phyloP scores from a whole-genome alignment of 1,140 invertebrate genomes.

The Meloidogyne exigua region DNA sequence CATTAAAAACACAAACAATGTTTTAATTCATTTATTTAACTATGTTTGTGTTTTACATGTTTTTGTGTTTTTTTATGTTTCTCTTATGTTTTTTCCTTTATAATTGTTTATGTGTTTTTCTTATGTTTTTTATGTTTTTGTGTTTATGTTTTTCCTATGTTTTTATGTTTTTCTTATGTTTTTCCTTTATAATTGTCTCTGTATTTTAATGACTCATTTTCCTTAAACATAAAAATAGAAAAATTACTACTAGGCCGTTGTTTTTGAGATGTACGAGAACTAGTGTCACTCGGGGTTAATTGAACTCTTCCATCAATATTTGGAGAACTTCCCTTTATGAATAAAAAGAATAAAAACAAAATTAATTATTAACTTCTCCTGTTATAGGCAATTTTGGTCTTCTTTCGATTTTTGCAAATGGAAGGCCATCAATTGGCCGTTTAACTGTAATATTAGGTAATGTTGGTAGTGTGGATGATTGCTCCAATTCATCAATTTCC shows the following conservation, averaged over 20 bases:
- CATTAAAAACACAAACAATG: too few relatives aligned
- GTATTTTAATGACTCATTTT: too few relatives aligned
- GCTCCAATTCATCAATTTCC: background rate
- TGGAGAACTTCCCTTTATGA: background rate
- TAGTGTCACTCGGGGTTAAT: background rate
- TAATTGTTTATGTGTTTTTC: too few relatives aligned
- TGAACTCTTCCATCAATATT: background rate
- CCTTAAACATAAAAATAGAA: too few relatives aligned
- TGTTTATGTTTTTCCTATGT: too few relatives aligned
- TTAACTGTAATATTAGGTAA: conserved; percentile 4
- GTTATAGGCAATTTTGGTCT: background rate
- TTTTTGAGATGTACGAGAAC: background rate
- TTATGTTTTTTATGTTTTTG: too few relatives aligned
- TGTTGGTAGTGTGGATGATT: background rate
- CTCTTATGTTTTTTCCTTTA: too few relatives aligned
- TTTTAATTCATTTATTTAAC: too few relatives aligned
- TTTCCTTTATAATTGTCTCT: too few relatives aligned
- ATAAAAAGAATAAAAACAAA: background rate
- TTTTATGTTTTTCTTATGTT: too few relatives aligned
- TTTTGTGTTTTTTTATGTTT: too few relatives aligned
- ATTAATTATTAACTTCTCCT: background rate
- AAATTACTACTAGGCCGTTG: background rate
- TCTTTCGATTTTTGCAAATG: background rate
- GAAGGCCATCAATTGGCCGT: conserved; percentile 14
- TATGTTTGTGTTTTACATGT: too few relatives aligned